Conservation (phyloP, 2,797 vertebrate genomes). For the Lutjanus argentimaculatus region DNA sequence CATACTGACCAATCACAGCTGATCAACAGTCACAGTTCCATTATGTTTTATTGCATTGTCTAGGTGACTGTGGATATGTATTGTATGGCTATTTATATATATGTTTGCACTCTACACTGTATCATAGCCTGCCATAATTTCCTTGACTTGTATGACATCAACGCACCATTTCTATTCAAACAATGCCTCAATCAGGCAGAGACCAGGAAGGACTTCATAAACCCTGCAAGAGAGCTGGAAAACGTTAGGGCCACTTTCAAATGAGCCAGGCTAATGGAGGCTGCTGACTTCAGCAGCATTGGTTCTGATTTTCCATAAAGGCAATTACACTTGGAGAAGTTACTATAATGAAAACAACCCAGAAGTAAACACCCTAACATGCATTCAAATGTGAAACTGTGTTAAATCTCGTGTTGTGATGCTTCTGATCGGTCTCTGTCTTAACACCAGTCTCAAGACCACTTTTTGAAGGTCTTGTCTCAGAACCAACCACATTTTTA, state of each 20-base stretch:
- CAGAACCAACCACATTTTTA: too few relatives aligned
- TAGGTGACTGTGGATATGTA: slow-evolving; percentile 27
- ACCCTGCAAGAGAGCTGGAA: not conserved
- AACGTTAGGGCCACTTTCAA: not conserved
- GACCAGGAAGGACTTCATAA: slow-evolving; percentile 21
- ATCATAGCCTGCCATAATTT: slow-evolving; percentile 43
- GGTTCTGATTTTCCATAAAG: not conserved
- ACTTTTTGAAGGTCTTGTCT: too few relatives aligned
- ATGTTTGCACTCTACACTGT: slow-evolving; percentile 35
- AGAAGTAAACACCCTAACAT: not conserved
- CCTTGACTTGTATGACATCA: slow-evolving; percentile 49
- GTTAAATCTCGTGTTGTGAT: too few relatives aligned
- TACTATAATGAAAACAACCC: not conserved
- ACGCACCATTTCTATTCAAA: slow-evolving; percentile 39
- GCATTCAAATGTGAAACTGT: not conserved
- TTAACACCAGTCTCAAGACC: too few relatives aligned
- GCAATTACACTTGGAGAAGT: not conserved
- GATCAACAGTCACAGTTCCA: not conserved
- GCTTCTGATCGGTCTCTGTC: too few relatives aligned
- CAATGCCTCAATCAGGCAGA: slow-evolving; percentile 19
- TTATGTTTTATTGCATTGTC: slow-evolving; percentile 16
- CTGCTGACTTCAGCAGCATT: not conserved
- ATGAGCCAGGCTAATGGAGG: not conserved
- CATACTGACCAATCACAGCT: not conserved
- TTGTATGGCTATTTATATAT: slow-evolving; percentile 22